Percentiles rank a stretch among this genome's conserved stretches.
Conservation (phyloP, 2,888 invertebrate species). For the Strigamia crassipes region DNA sequence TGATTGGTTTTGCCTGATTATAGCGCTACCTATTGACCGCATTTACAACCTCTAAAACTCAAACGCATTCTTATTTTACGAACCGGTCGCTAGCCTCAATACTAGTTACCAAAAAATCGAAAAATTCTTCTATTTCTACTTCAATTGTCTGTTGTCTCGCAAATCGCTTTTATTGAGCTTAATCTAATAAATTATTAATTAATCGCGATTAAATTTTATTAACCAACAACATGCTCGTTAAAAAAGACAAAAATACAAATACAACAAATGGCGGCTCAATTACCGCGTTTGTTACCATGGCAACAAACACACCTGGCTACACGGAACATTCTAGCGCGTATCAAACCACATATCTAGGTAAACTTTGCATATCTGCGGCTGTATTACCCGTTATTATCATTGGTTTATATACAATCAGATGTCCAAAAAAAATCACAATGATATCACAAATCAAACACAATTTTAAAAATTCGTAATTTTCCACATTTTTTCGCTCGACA, state of each 20-base stretch:
- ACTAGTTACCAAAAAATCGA: not conserved
- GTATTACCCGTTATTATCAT: not conserved
- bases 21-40: not conserved
- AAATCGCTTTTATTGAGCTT: slow-evolving; percentile 3
- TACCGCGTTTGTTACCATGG: not conserved
- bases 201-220: not conserved
- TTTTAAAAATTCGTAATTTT: not conserved
- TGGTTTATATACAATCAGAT: not conserved
- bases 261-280: not conserved
- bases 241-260: no score
- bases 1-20: not conserved
- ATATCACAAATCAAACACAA: not conserved
- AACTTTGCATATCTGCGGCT: not conserved
- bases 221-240: not conserved
- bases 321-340: not conserved
- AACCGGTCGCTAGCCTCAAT: slow-evolving; percentile 9
- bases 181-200: not conserved
- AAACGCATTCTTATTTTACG: not conserved
- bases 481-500: not conserved
- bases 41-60: not conserved
- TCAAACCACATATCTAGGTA: not conserved
- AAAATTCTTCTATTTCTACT: not conserved
- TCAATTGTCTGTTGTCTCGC: not conserved
- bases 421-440: not conserved
- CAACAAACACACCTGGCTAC: not conserved